Evolutionary conservation across 2,888 invertebrate species (phyloP).

Genomic region (Morpho achilles): DNA sequence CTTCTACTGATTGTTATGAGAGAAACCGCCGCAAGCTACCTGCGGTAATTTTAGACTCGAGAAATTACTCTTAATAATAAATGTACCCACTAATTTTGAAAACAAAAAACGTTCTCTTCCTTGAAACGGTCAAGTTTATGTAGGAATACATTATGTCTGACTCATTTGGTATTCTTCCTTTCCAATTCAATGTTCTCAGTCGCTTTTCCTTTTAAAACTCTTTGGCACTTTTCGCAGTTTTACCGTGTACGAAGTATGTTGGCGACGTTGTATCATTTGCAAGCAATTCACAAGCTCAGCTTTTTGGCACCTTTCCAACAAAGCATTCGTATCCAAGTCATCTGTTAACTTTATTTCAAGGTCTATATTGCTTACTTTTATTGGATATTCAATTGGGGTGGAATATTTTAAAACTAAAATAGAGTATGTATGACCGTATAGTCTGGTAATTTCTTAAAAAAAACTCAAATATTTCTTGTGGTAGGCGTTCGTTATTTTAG

Average conservation of each 20-base stretch:
- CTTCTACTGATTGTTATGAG: constrained; percentile 48
- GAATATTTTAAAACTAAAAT: background rate
- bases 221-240: constrained; percentile 38
- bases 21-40: constrained; percentile 69
- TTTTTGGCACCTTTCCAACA: constrained; percentile 55
- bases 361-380: constrained; percentile 28
- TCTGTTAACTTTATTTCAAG: constrained; percentile 59
- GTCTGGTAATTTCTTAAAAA: background rate
- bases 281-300: constrained; percentile 48
- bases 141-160: constrained; percentile 51
- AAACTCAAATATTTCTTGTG: no score
- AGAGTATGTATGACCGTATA: background rate
- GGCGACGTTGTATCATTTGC: constrained; percentile 50
- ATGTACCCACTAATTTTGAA: constrained; percentile 68
- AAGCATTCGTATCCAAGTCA: constrained; percentile 55
- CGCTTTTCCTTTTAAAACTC: constrained; percentile 33
- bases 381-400: constrained; percentile 8
- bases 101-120: constrained; percentile 48
- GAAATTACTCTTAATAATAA: constrained; percentile 77
- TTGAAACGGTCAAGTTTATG: constrained; percentile 42
- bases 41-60: constrained; percentile 71
- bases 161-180: constrained; percentile 33
- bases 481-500: no score
- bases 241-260: constrained; percentile 43
- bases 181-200: constrained; percentile 11